These are phyloP conservation scores for Gymnothorax reevesii DNA, from an alignment of 2,797 vertebrate genomes.

Conservation along the genomic window DNA sequence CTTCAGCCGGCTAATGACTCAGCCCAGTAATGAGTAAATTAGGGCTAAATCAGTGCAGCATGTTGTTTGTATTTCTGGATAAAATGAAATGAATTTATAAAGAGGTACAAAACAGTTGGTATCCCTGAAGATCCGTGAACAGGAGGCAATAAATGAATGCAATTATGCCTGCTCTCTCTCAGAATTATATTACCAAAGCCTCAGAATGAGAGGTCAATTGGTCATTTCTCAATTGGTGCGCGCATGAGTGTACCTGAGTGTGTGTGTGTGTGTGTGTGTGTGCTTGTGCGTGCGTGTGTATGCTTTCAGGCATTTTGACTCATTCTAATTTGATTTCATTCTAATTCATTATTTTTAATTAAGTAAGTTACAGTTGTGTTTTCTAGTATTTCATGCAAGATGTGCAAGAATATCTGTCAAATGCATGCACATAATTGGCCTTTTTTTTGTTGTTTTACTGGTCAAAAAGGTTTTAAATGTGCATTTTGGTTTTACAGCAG, in stretches of 20 bases:
- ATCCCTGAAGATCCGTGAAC: neutral
- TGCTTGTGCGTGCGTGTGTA: neutral
- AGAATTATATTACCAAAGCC: neutral
- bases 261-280: neutral
- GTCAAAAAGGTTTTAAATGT: no score
- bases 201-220: neutral
- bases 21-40: neutral
- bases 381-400: neutral
- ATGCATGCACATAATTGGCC: no score
- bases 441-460: no score
- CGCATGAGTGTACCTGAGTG: neutral
- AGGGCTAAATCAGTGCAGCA: neutral
- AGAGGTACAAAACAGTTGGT: neutral
- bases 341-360: neutral
- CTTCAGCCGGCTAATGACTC: neutral
- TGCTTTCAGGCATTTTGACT: no score
- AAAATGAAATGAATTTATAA: slow-evolving; percentile 3
- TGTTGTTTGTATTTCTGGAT: neutral
- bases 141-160: neutral
- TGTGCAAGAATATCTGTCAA: neutral
- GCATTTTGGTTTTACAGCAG: no score
- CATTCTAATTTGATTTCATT: no score
- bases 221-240: slow-evolving; percentile 22
- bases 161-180: neutral
- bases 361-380: neutral